Evolutionary conservation across 2,888 invertebrate genomes (phyloP), one percentile per base, ranked within the genome.

Genomic region (Pristionchus fissidentatus): DNA sequence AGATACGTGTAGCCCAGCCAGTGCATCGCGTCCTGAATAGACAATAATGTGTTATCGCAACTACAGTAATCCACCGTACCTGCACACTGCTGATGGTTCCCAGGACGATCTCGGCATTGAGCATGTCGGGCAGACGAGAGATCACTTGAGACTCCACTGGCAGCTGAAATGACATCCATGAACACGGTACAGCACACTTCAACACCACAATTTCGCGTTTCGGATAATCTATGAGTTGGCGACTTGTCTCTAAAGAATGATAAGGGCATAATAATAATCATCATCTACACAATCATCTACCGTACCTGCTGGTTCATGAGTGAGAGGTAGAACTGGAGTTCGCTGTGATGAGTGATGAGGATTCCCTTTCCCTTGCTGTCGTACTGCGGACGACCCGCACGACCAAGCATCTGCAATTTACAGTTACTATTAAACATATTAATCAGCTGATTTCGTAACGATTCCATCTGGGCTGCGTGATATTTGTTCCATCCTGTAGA

Each of bases 81-180:
- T 70, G 70, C 13, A 83, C 83, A 22, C 52, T 55, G 70, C 70
- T 73, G 43, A 83, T 73, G 26, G 83, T 83, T 29, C 83, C 83
- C 70, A 83, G 83, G 52, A 83, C 83, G 29, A 43, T 95, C 94
- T 99, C 99, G 0, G 99, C 99, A 93, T 99, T 99, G 55, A 99
- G 94, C 95, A 97, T 96, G 93, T 99, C 99, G 0, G 98, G 96
- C 92, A 99, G 94, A 93, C 96, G 97, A 46, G 95, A 94, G 35
- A 99, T 95, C 91, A 99, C 94, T 93, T 99, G 99, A 0, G 97
- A 97, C 93, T 99, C 99, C 83, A 99, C 97, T 0, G 99, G 99
- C 87, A 99, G 94, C 93, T 93, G 88, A 57, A 86, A 87, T 26
- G 7, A 1, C 19, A 26, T 35, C 41, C 38, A 3, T 66, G 10